These are phyloP conservation scores for Bolborhynchus lineola DNA, from an alignment of 2,113 vertebrate genomes.

Conservation along the genomic window DNA sequence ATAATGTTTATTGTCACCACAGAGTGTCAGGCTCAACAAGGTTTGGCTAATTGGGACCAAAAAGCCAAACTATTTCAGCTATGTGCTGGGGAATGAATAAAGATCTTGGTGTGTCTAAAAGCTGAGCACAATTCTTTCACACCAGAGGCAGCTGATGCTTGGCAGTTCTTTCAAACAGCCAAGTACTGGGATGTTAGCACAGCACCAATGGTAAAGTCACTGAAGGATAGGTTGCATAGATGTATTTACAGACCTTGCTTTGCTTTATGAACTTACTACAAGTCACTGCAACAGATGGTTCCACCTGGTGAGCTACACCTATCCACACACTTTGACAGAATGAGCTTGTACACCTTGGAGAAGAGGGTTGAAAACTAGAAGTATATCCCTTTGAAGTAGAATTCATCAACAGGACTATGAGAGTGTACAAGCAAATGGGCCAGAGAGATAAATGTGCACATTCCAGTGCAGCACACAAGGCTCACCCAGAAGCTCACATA, in stretches of 20 bases:
- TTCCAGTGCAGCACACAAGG: accelerated
- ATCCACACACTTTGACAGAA: background rate
- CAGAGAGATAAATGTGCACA: background rate
- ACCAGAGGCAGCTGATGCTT: background rate
- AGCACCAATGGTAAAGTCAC: background rate
- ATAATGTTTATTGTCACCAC: background rate
- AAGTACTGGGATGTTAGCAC: background rate
- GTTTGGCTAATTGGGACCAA: conserved; percentile 1
- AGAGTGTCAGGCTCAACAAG: background rate
- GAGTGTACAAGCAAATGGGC: accelerated
- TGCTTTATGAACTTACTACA: background rate
- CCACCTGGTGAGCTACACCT: background rate
- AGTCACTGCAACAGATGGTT: accelerated
- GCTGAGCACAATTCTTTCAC: background rate
- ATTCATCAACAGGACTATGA: accelerated
- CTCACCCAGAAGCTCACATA: background rate
- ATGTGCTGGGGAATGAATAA: background rate
- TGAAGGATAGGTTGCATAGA: background rate
- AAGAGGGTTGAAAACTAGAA: background rate
- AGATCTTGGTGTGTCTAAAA: background rate
- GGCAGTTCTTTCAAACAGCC: background rate
- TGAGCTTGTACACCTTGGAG: background rate
- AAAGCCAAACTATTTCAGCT: conserved; percentile 39
- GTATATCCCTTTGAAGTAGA: background rate
- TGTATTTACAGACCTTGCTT: background rate